Evolutionary conservation across 2,113 vertebrate genomes (phyloP), one percentile per base, ranked within the genome.

Genomic region (Python bivittatus): DNA sequence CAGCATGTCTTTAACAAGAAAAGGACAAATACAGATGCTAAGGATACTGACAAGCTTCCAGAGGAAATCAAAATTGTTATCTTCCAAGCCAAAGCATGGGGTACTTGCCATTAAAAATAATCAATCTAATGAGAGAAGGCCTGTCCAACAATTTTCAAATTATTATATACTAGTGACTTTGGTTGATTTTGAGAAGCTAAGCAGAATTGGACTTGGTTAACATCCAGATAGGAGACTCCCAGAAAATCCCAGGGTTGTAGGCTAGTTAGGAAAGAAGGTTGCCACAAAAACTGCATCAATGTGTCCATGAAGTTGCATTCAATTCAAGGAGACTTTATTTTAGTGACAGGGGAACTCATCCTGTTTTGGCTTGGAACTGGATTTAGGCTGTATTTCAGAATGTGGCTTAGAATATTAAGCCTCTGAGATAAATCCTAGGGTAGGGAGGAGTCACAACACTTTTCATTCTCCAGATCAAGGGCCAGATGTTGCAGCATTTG

Each of bases 1-100:
- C 54, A 22, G 60, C 4, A 53, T 52, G 92, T 89, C 84, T 84
- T 7, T 10, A 53, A 58, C 61, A 93, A 22, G 52, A 53, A 83
- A 68, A 0, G 56, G 79, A 64, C 38, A 93, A 95, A 94, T 90
- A 6, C 1, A 79, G 0, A 9, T 86, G 48, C 48, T 48, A 93
- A 94, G 94, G 94, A 61, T 93, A 68, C 95, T 94, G 94, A 95
- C 95, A 95, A 0, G 48, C 2, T 42, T 38, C 23, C 54, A 57
- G 64, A 57, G 15, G 60, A 27, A 91, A 29, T 12, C 0, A 42
- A 48, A 20, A 61, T 25, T 52, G 83, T 44, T 22, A 48, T 13
- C 13, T 60, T 25, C 29, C 56, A 86, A 38, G n/a, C 68, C 0
- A 42, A 83, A 52, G 57, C 7, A 84, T 27, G 48, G 8, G 53